Conservation (phyloP, 2,888 invertebrate species). For the Pseudanteris insignis region DNA sequence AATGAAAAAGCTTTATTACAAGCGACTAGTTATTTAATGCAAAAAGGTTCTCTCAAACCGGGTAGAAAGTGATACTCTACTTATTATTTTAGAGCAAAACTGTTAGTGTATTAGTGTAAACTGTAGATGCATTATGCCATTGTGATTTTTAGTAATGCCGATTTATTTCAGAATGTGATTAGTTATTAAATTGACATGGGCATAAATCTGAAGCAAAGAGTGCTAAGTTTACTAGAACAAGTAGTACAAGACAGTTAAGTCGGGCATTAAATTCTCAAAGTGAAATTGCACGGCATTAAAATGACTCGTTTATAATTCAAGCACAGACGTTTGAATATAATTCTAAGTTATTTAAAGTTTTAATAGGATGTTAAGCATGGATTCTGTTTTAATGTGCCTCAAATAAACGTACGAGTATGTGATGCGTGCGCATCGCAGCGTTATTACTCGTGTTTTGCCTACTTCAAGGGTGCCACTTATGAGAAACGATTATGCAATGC, state of each 20-base stretch:
- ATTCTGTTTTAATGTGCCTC: constrained; percentile 11
- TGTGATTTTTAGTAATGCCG: too few species aligned
- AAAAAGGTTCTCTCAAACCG: too few species aligned
- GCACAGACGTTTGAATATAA: constrained; percentile 16
- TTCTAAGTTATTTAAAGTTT: constrained; percentile 22
- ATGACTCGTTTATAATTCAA: constrained; percentile 23
- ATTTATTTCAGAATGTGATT: constrained; percentile 4
- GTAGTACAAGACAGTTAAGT: constrained; percentile 21
- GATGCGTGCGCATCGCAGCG: background rate
- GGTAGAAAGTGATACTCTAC: too few species aligned
- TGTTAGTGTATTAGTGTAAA: too few species aligned
- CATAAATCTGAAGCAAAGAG: constrained; percentile 8
- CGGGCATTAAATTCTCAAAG: constrained; percentile 25
- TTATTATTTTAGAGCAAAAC: too few species aligned
- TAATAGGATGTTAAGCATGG: constrained; percentile 13
- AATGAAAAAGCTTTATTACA: too few species aligned
- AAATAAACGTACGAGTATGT: background rate
- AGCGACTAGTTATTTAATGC: too few species aligned
- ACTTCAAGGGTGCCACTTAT: too few species aligned
- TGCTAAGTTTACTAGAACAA: constrained; percentile 10
- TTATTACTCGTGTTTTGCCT: too few species aligned
- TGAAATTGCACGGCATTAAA: constrained; percentile 14
- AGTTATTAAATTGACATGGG: constrained; percentile 2
- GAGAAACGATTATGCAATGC: too few species aligned
- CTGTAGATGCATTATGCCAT: too few species aligned